A percentile compares a stretch with the other conserved stretches of the same genome.
Evolutionary conservation across 2,888 invertebrate genomes (phyloP).

Genomic region (Dastarcus helophoroides): DNA sequence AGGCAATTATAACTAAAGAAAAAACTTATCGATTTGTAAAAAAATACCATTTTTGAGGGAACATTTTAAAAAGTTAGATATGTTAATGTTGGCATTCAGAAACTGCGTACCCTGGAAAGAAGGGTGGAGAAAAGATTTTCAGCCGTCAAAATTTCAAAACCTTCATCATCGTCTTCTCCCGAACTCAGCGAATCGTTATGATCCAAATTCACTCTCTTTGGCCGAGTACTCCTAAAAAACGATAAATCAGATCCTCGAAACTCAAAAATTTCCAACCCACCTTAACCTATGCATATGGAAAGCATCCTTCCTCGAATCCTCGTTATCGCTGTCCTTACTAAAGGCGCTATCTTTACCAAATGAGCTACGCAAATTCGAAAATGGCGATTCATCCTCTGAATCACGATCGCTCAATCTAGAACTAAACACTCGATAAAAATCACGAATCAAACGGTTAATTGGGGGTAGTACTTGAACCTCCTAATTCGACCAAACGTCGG

Average conservation of each 20-base stretch:
- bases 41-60: too few species aligned
- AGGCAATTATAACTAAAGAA: too few species aligned
- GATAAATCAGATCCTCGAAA: not conserved
- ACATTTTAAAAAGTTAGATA: too few species aligned
- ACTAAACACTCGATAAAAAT: constrained; percentile 29
- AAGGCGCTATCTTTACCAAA: constrained; percentile 48
- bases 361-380: constrained; percentile 44
- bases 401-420: constrained; percentile 56
- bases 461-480: constrained; percentile 50
- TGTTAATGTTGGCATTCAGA: too few species aligned
- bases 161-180: constrained; percentile 79
- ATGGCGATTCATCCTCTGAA: constrained; percentile 57
- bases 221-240: constrained; percentile 50
- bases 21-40: too few species aligned
- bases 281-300: constrained; percentile 58
- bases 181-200: constrained; percentile 81
- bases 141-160: constrained; percentile 82
- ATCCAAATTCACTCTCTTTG: constrained; percentile 51
- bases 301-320: constrained; percentile 38
- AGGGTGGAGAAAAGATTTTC: constrained; percentile 84
- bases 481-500: constrained; percentile 44
- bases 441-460: too few species aligned
- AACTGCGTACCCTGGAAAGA: constrained; percentile 67
- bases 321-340: constrained; percentile 47
- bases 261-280: constrained; percentile 28